phyloP scores from a whole-genome alignment of 2,113 vertebrate species.

The Ictalurus furcatus region DNA sequence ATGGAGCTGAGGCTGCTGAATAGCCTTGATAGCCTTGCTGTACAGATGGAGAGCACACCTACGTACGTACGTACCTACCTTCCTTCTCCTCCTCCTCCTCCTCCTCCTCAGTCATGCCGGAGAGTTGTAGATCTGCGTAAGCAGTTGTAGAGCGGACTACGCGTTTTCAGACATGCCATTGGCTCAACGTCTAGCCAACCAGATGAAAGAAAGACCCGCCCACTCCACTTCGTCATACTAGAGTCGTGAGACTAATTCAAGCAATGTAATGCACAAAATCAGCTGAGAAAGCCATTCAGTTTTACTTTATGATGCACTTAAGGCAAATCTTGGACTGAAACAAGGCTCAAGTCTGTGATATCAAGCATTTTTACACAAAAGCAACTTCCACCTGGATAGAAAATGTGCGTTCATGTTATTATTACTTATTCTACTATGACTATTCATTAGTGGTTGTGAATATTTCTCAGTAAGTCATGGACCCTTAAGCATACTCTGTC shows the following conservation, averaged over 20 bases:
- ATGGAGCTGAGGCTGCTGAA: neutral
- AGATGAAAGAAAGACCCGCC: constrained; percentile 49
- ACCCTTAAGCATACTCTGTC: neutral
- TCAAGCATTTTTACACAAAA: neutral
- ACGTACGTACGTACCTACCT: neutral
- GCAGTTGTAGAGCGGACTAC: constrained; percentile 48
- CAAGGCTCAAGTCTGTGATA: neutral
- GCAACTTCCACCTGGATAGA: neutral
- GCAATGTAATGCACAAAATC: neutral
- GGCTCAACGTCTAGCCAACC: constrained; percentile 44
- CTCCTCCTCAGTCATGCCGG: constrained; percentile 2
- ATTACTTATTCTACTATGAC: neutral
- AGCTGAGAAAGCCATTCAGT: constrained; percentile 19
- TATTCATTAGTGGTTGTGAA: neutral
- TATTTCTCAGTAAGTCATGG: neutral
- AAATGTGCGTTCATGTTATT: neutral
- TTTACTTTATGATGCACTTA: neutral
- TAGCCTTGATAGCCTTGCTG: neutral
- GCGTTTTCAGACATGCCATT: constrained; percentile 38
- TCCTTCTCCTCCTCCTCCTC: too few species aligned
- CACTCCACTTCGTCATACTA: constrained; percentile 6
- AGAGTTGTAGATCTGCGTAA: constrained; percentile 14
- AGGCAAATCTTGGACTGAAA: neutral
- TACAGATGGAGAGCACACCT: neutral
- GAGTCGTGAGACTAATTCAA: neutral